Percentiles rank a stretch among this genome's conserved stretches.
These are phyloP conservation scores for Stichopus chloronotus DNA, from an alignment of 35 echinoderm and acorn worm genomes.

Conservation along the genomic window DNA sequence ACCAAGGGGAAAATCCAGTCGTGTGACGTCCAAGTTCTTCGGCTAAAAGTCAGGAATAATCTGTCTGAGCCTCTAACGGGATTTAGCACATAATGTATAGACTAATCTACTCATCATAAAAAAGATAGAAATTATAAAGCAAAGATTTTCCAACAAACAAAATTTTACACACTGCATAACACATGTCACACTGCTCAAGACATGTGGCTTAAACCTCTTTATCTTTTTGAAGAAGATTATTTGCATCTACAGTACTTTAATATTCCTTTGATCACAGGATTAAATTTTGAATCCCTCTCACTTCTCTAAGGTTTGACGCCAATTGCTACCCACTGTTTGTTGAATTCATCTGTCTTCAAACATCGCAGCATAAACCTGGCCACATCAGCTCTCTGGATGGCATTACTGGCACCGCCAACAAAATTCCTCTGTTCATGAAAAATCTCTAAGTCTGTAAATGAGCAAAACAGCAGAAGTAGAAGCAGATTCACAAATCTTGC, in stretches of 20 bases:
- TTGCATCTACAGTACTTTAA: not conserved
- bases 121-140: too few species aligned
- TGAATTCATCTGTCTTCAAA: constrained; percentile 61
- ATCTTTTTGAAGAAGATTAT: not conserved
- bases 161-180: too few species aligned
- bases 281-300: not conserved
- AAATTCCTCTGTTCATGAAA: constrained; percentile 63
- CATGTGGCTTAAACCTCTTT: not conserved
- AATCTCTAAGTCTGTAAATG: constrained; percentile 64
- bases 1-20: too few species aligned
- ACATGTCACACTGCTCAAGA: too few species aligned
- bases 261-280: not conserved
- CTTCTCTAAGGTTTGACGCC: not conserved
- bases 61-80: too few species aligned
- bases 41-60: too few species aligned
- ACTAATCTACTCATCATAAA: too few species aligned
- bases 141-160: too few species aligned
- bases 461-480: constrained; percentile 33
- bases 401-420: constrained; percentile 17
- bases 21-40: too few species aligned
- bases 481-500: not conserved
- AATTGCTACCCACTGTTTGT: constrained; percentile 84
- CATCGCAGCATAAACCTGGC: constrained; percentile 85
- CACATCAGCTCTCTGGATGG: constrained; percentile 81
- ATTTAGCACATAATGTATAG: too few species aligned